Percentiles rank a stretch among this genome's conserved stretches.
phyloP scores from a whole-genome alignment of 2,113 vertebrate genomes.

The Orientallactaga bullata region DNA sequence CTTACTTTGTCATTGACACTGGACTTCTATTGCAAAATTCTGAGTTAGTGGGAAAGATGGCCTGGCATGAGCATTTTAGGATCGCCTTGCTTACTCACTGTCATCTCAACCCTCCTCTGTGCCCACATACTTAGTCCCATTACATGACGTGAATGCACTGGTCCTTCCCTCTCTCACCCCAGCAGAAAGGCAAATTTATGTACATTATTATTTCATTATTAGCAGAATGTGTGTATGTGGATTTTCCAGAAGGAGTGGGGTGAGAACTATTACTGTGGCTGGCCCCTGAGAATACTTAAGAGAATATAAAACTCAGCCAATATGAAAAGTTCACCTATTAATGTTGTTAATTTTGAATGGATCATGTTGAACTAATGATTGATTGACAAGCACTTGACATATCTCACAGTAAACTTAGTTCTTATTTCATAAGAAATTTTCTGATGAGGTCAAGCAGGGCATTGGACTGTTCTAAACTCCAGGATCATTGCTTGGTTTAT shows the following conservation, averaged over 20 bases:
- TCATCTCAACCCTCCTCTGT: background rate
- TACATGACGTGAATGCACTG: background rate
- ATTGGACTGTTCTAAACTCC: fast-evolving
- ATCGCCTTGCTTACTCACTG: background rate
- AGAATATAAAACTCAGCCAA: background rate
- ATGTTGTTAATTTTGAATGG: background rate
- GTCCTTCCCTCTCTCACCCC: background rate
- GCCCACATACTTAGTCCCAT: background rate
- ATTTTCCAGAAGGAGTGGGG: background rate
- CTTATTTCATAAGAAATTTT: background rate
- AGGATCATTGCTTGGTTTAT: background rate
- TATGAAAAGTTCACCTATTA: background rate
- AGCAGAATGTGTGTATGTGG: background rate
- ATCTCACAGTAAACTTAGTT: background rate
- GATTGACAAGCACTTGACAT: background rate
- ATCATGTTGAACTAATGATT: background rate
- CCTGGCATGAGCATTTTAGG: too few relatives aligned
- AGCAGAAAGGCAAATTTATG: background rate
- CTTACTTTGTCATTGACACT: background rate
- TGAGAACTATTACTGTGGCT: background rate
- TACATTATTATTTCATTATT: too few relatives aligned
- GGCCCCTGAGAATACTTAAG: background rate
- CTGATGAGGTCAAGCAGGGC: background rate
- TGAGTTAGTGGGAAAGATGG: background rate
- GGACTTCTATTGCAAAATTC: background rate